These are phyloP conservation scores for Hippasteria phrygiana DNA, from an alignment of 53 echinoderm and acorn worm genomes.

Conservation along the genomic window DNA sequence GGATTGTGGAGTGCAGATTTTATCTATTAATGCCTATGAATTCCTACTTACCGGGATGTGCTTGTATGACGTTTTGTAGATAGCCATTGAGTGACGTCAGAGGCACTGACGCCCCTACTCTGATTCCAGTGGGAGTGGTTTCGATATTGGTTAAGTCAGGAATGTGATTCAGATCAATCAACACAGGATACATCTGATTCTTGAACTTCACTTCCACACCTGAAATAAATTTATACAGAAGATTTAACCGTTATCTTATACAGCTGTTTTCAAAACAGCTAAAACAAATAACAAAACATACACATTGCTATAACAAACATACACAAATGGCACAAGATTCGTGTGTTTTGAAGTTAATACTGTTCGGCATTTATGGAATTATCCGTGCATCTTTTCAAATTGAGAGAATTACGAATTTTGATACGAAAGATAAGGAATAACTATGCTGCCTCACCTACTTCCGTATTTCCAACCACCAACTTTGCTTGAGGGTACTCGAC, in stretches of 20 bases:
- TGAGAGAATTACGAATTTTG: too few species aligned
- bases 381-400: not conserved
- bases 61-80: slow-evolving; percentile 40
- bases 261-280: too few species aligned
- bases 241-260: too few species aligned
- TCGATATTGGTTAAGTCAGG: slow-evolving; percentile 63
- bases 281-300: too few species aligned
- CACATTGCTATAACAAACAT: too few species aligned
- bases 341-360: not conserved
- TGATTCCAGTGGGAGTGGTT: slow-evolving; percentile 55
- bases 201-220: slow-evolving; percentile 54
- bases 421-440: not conserved
- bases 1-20: too few species aligned
- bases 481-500: slow-evolving; percentile 75
- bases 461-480: slow-evolving; percentile 89
- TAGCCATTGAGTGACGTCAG: slow-evolving; percentile 67
- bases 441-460: slow-evolving; percentile 71
- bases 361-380: not conserved
- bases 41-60: not conserved
- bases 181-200: slow-evolving; percentile 77
- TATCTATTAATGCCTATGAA: not conserved
- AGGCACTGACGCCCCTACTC: slow-evolving; percentile 73
- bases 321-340: too few species aligned
- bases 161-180: slow-evolving; percentile 71
- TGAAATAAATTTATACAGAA: not conserved